Evolutionary conservation across 2,113 vertebrate genomes (phyloP).

Genomic region (Arizona elegans): DNA sequence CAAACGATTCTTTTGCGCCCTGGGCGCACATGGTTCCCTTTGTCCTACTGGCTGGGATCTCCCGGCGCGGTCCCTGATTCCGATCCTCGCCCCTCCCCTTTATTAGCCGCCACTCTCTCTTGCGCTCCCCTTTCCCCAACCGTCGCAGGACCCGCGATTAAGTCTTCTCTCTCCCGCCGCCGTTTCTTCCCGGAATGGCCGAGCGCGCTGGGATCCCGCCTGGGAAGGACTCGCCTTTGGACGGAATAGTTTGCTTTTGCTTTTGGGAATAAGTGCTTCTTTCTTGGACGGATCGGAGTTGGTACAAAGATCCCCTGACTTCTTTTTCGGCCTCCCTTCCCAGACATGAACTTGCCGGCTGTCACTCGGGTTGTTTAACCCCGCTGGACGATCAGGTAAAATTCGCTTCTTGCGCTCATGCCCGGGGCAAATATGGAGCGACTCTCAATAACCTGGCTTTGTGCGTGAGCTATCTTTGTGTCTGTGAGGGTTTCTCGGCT

Average conservation of each 20-base stretch:
- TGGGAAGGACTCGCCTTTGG: background rate
- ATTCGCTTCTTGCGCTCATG: background rate
- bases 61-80: slow-evolving; percentile 13
- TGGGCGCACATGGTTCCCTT: slow-evolving; percentile 77
- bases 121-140: background rate
- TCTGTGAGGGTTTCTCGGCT: background rate
- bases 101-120: slow-evolving; percentile 35
- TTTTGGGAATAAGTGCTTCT: slow-evolving; percentile 31
- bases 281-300: slow-evolving; percentile 26
- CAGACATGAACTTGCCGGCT: slow-evolving; percentile 27
- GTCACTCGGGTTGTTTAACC: slow-evolving; percentile 1
- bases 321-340: background rate
- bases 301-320: background rate
- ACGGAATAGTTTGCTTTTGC: slow-evolving; percentile 51
- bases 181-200: slow-evolving; percentile 3
- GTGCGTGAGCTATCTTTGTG: background rate
- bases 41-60: slow-evolving; percentile 76
- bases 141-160: background rate
- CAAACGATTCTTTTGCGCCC: background rate
- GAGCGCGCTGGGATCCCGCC: slow-evolving; percentile 4
- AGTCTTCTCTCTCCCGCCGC: background rate
- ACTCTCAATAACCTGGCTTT: background rate
- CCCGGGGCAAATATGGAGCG: background rate
- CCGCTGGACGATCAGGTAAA: slow-evolving; percentile 35
- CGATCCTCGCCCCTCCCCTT: slow-evolving; percentile 11